Percentiles rank a stretch among this genome's conserved stretches.
phyloP scores from a whole-genome alignment of 2,113 vertebrate species.

The Propithecus coquereli region DNA sequence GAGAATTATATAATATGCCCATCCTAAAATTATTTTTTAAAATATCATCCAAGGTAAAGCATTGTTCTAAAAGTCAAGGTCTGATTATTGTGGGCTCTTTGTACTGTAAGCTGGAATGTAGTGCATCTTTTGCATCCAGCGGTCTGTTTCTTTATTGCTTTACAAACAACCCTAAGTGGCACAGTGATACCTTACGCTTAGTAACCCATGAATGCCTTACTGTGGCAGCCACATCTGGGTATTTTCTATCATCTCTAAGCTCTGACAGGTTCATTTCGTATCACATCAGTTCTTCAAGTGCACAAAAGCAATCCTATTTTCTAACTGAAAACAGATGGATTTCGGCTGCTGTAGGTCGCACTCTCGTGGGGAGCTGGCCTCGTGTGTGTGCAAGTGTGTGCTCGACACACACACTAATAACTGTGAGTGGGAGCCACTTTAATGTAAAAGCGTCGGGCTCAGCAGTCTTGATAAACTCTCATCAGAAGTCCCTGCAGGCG shows the following conservation, averaged over 20 bases:
- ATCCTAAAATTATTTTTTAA: background rate
- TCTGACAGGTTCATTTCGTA: constrained; percentile 5
- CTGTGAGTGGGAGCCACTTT: constrained; percentile 72
- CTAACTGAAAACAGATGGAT: constrained; percentile 69
- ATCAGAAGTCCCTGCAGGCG: constrained; percentile 62
- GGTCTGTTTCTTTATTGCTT: background rate
- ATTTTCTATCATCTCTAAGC: background rate
- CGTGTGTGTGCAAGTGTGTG: background rate
- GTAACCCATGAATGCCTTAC: constrained; percentile 18
- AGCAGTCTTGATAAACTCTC: constrained; percentile 67
- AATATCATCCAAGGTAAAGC: background rate
- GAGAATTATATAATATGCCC: background rate
- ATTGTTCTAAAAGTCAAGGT: background rate
- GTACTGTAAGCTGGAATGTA: background rate
- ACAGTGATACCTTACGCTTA: constrained; percentile 57
- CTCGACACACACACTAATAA: constrained; percentile 44
- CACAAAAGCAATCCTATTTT: constrained; percentile 62
- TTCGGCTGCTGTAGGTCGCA: constrained; percentile 48
- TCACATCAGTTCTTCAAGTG: constrained; percentile 27
- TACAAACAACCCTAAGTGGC: background rate
- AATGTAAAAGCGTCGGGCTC: constrained; percentile 73
- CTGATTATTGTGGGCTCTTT: background rate
- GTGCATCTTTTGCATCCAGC: background rate
- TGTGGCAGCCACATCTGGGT: background rate
- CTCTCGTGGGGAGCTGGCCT: constrained; percentile 39